Percentiles rank a stretch among this genome's conserved stretches.
Evolutionary conservation across 2,797 vertebrate species (phyloP).

Genomic region (Chelon labrosus): DNA sequence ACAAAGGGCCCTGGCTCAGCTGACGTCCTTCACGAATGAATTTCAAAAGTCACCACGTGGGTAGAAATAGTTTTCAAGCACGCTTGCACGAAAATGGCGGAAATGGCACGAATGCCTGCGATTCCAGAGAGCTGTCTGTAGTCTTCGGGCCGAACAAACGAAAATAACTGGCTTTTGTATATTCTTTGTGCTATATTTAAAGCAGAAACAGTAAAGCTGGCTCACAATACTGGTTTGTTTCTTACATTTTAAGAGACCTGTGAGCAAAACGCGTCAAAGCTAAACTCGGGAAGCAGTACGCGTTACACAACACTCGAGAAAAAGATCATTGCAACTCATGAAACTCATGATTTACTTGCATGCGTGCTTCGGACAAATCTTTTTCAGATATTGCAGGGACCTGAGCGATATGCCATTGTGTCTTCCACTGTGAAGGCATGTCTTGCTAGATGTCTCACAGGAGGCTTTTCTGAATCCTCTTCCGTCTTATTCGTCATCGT

Average conservation of each 20-base stretch:
- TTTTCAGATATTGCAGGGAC: slow-evolving; percentile 26
- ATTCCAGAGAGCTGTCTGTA: slow-evolving; percentile 28
- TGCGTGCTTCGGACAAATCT: slow-evolving; percentile 61
- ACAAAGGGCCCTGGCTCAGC: slow-evolving; percentile 17
- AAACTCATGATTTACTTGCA: slow-evolving; percentile 58
- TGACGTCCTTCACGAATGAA: slow-evolving; percentile 31
- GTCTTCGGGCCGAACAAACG: slow-evolving; percentile 18
- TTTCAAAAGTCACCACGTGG: slow-evolving; percentile 12
- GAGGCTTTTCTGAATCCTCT: background rate
- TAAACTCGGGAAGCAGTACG: slow-evolving; percentile 49
- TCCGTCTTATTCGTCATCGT: background rate
- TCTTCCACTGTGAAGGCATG: background rate
- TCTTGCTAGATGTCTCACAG: too few species aligned
- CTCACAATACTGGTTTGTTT: slow-evolving; percentile 30
- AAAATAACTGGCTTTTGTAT: slow-evolving; percentile 15
- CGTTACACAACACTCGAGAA: slow-evolving; percentile 65
- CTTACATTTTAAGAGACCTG: slow-evolving; percentile 52
- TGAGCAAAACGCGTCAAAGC: slow-evolving; percentile 44
- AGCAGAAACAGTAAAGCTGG: slow-evolving; percentile 47
- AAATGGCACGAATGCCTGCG: slow-evolving; percentile 66
- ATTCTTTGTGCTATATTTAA: slow-evolving; percentile 47
- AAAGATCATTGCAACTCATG: slow-evolving; percentile 66
- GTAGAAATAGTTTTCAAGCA: slow-evolving; percentile 41
- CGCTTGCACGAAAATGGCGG: slow-evolving; percentile 61
- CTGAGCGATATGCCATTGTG: slow-evolving; percentile 42